Percentiles rank a stretch among this genome's conserved stretches.
These are phyloP conservation scores for Polypedilum vanderplanki DNA, from an alignment of 1,140 invertebrate genomes.

Conservation along the genomic window DNA sequence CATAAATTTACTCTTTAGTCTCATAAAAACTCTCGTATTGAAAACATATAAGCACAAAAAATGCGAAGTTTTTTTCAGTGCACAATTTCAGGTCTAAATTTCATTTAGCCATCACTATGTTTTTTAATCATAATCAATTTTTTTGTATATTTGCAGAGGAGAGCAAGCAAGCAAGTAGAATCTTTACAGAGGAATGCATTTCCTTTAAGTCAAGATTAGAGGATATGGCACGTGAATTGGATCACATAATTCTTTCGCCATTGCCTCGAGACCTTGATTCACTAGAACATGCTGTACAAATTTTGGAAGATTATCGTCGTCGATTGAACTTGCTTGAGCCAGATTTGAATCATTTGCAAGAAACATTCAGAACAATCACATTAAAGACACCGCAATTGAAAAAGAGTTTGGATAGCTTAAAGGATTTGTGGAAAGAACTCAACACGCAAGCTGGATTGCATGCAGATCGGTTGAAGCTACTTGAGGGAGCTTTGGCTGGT, in stretches of 20 bases:
- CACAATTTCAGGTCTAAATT: not conserved
- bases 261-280: constrained; percentile 79
- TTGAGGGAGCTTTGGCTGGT: constrained; percentile 81
- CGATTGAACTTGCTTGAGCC: constrained; percentile 62
- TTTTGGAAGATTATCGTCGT: constrained; percentile 83
- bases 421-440: constrained; percentile 79
- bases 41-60: not conserved
- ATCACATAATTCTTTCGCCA: constrained; percentile 67
- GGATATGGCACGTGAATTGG: constrained; percentile 76
- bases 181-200: constrained; percentile 78
- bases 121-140: not conserved
- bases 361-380: constrained; percentile 72
- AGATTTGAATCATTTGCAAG: constrained; percentile 75
- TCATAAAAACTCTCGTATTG: not conserved
- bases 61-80: constrained; percentile 22
- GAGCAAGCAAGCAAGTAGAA: constrained; percentile 75
- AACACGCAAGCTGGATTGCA: constrained; percentile 43
- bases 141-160: constrained; percentile 55
- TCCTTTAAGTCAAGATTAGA: constrained; percentile 74
- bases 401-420: constrained; percentile 77
- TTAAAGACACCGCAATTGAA: constrained; percentile 85
- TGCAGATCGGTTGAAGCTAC: constrained; percentile 64
- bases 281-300: constrained; percentile 75
- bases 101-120: not conserved
- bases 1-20: not conserved